A percentile compares a stretch with the other conserved stretches of the same genome.
Conservation (phyloP, 1,140 invertebrate genomes). For the Platyscapa corneri region DNA sequence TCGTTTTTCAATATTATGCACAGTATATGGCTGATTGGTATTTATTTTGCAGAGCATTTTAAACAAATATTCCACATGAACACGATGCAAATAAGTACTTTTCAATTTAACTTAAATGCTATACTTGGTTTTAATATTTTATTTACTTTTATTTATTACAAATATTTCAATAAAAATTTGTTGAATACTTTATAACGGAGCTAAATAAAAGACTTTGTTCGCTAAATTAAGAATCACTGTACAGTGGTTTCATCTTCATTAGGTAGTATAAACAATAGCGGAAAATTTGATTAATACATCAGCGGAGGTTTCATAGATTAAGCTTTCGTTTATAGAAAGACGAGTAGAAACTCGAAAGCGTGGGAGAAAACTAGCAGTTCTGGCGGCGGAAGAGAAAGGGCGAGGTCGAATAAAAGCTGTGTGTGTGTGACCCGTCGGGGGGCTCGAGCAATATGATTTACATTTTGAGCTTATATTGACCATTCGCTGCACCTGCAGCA, state of each 20-base stretch:
- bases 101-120: no score
- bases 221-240: background rate
- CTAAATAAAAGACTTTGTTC: background rate
- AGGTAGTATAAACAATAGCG: background rate
- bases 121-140: no score
- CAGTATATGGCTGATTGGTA: no score
- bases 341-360: background rate
- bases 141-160: background rate
- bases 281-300: constrained; percentile 11
- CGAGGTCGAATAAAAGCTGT: background rate
- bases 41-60: no score
- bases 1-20: no score
- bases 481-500: constrained; percentile 74
- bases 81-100: no score
- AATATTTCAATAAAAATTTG: background rate
- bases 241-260: background rate
- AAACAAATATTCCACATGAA: no score
- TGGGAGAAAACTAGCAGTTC: background rate
- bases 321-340: background rate
- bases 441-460: constrained; percentile 73
- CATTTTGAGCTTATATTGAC: constrained; percentile 75
- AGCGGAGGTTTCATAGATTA: background rate
- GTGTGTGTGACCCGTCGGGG: constrained; percentile 6
- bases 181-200: background rate
- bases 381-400: background rate